Base-by-base conservation (phyloP, 1,140 invertebrate genomes). In the Brachionus manjavacas region DNA sequence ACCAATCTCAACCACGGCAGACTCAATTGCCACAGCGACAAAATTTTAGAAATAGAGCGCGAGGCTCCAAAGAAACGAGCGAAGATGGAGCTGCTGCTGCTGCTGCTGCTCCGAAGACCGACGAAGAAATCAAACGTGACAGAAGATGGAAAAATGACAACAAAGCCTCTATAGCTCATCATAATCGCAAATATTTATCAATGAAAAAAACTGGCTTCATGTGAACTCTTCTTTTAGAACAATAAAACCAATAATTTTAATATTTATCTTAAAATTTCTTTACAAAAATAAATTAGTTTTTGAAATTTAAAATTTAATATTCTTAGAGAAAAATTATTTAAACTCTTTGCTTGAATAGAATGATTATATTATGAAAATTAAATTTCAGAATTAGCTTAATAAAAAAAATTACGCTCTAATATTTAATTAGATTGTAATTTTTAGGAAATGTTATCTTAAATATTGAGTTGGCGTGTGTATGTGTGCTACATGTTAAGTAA, bases 101-200 rank as follows among this genome's bases (percentile, higher is more conserved):
- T 4, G 43, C 55, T 12, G 20, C 39, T 81, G 52, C 20, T 64
- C 35, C 35, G 25, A 81, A 81, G 35, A 81, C 52, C 14, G 64
- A 81, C 11, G 79, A 81, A n/a, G 49, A 81, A 81, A 81, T 81
- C 31, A 81, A 68, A 28, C 31, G 52, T 16, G 79, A 81, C 43
- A 25, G 79, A 64, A 23, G 79, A 31, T 81, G 79, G 79, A 81
- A 81, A 64, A 81, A 81, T 64, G 79, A 81, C 25, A 81, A 81
- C 39, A 81, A 81, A 68, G 79, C 52, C 20, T 64, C 52, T 12
- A 46, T 81, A 8, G 79, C 64, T 64, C 79, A 81, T 66, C 79
- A 81, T 64, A 81, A 81, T 46, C 79, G 79, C 14, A 81, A 81
- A 68, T 64, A 35, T 64, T 64, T 81, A 41, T 81, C 79, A 9